Evolutionary conservation across 2,113 vertebrate genomes (phyloP).

Genomic region (Microcebus lehilahytsara): DNA sequence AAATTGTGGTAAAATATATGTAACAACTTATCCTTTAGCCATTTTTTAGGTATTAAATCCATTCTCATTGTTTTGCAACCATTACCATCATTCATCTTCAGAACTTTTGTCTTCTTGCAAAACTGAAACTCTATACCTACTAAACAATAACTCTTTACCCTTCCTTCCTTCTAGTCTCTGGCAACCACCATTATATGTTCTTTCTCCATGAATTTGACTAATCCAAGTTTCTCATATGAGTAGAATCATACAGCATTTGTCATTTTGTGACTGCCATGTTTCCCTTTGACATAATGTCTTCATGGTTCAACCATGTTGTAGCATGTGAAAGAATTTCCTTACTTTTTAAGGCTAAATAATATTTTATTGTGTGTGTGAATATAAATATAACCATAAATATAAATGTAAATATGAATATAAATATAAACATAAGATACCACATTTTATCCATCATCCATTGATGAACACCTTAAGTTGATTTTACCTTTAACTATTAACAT

Average conservation of each 20-base stretch:
- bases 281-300: not conserved
- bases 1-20: not conserved
- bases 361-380: not conserved
- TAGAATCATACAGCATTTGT: not conserved
- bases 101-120: not conserved
- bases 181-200: not conserved
- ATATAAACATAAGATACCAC: no score
- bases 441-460: not conserved
- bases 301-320: not conserved
- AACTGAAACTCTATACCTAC: not conserved
- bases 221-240: not conserved
- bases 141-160: not conserved
- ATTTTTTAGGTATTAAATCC: not conserved
- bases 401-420: no score
- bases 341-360: not conserved
- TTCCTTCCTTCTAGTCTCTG: not conserved
- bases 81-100: not conserved
- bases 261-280: not conserved
- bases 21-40: not conserved
- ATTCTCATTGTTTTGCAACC: not conserved
- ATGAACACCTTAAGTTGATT: not conserved
- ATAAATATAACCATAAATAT: no score
- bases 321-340: not conserved
- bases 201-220: not conserved
- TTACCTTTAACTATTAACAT: not conserved